Conservation (phyloP, 1,140 invertebrate genomes). For the Polypedilum pembai region DNA sequence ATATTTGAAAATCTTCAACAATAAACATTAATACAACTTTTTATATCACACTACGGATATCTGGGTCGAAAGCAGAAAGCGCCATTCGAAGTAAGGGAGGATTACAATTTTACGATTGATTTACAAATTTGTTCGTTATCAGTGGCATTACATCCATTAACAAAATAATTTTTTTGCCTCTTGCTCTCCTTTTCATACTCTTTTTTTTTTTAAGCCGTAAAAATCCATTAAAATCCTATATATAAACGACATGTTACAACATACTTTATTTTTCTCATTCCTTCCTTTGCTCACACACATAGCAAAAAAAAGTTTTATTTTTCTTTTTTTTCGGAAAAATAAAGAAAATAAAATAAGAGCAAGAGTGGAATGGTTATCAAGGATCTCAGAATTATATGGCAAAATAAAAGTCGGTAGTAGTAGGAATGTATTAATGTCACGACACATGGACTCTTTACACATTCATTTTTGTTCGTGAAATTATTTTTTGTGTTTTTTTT, state of each 20-base stretch:
- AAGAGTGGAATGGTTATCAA: background rate
- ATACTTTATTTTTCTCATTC: background rate
- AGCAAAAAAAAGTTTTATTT: background rate
- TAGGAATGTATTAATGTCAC: conserved; percentile 25
- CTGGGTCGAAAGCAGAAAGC: conserved; percentile 3
- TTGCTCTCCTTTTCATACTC: conserved; percentile 5
- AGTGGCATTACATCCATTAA: conserved; percentile 12
- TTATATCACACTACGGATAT: background rate
- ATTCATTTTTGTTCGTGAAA: background rate
- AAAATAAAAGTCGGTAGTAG: background rate
- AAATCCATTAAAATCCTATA: conserved; percentile 28
- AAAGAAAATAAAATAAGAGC: background rate
- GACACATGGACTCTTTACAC: conserved; percentile 21
- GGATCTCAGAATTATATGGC: conserved; percentile 15
- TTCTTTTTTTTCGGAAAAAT: background rate
- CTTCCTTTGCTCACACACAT: background rate
- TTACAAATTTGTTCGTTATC: conserved; percentile 24
- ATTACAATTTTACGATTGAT: conserved; percentile 25
- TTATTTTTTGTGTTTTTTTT: background rate
- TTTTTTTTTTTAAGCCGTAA: conserved; percentile 6
- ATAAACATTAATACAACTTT: too few species aligned
- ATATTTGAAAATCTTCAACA: too few species aligned
- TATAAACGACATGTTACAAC: conserved; percentile 24
- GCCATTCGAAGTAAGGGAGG: background rate
- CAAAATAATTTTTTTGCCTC: background rate